Evolutionary conservation across 2,797 vertebrate species (phyloP), one percentile per base, ranked within the genome.

Genomic region (Cetoscarus ocellatus): DNA sequence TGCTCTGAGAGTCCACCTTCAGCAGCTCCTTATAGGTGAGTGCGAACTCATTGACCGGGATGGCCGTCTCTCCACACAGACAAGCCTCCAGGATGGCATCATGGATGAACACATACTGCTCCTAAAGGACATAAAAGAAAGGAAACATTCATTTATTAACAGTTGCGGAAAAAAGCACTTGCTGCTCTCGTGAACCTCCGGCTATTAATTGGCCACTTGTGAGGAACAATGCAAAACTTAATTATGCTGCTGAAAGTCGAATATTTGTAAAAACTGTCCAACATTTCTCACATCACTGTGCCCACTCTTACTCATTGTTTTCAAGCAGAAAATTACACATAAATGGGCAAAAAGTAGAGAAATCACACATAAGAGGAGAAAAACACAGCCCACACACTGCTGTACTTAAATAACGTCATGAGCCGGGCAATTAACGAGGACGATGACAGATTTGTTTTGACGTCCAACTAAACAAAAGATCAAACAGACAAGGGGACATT

Each of bases 1-100:
- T 99, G 89, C 96, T 98, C 92, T 98, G 98, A 0, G 97, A 96
- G 84, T 99, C 97, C 19, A 98, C 96, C 84, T 96, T 96, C 76
- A 98, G 92, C 96, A 99, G 96, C 90, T 99, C 97, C 86, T 96
- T 96, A 64, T 97, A 99, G 35, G 96, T 96, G 54, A 96, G 93
- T 6, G 94, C 94, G 83, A 98, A 99, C 88, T 98, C 97, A 0
- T 92, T 95, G 8, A 96, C 94, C 0, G 96, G 95, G 88, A 99
- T 96, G 88, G 96, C 96, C 0, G 98, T 99, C 88, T 98, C 98
- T 52, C 97, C 97, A 0, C 97, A 98, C 63, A 99, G 91, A 63
- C 97, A 99, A 9, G 97, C 97, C 89, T 99, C 98, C 86, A 99
- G 90, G 79, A 99, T 98, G 86, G 97, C 97, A 0, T 99, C 97